Evolutionary conservation across 92 coral and sea anemone genomes (phyloP).

Genomic region (Anthopleura xanthogrammica): DNA sequence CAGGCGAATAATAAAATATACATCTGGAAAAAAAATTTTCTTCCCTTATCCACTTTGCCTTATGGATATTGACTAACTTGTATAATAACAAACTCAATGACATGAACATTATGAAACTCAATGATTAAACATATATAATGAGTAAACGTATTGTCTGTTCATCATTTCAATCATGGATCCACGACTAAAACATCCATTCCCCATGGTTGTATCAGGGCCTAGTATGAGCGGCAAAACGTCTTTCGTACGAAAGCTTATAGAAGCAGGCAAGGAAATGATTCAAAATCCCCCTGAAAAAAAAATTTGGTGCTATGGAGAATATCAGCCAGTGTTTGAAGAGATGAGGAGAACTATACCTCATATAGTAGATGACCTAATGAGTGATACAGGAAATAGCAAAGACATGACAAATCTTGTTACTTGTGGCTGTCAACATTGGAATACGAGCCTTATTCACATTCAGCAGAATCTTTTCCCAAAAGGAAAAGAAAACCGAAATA

Average conservation of each 20-base stretch:
- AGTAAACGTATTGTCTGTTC: no score
- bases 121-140: no score
- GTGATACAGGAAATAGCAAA: neutral
- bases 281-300: conserved; percentile 26
- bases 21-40: no score
- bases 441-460: conserved; percentile 14
- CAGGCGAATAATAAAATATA: no score
- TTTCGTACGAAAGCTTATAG: conserved; percentile 34
- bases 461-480: conserved; percentile 18
- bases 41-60: no score
- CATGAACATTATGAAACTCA: no score
- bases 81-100: no score
- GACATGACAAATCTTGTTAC: conserved; percentile 4
- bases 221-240: conserved; percentile 44
- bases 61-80: no score
- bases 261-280: conserved; percentile 23
- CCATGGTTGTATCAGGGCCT: conserved; percentile 25
- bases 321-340: no score
- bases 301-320: no score
- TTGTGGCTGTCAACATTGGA: conserved; percentile 30
- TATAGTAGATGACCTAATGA: neutral
- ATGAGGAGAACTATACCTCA: no score
- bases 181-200: conserved; percentile 33
- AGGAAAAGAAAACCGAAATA: conserved; percentile 22
- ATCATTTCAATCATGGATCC: conserved; percentile 32